These are phyloP conservation scores for Taeniopygia guttata DNA, from an alignment of 2,797 vertebrate genomes.

Conservation along the genomic window DNA sequence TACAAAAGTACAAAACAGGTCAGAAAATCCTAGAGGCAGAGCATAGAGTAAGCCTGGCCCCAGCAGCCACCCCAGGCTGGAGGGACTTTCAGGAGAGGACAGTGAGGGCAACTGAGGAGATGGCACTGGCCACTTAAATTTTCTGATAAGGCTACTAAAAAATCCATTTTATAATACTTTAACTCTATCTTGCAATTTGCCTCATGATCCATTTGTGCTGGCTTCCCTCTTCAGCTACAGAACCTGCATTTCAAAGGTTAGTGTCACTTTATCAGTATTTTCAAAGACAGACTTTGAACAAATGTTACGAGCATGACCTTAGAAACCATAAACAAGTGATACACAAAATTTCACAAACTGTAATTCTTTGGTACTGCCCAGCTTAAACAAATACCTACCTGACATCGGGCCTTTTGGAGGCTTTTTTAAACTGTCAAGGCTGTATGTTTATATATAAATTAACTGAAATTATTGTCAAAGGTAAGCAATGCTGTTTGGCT, in stretches of 20 bases:
- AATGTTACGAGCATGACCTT: constrained; percentile 31
- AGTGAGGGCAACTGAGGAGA: not conserved
- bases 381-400: not conserved
- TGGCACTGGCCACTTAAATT: not conserved
- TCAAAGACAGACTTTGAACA: constrained; percentile 69
- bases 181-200: not conserved
- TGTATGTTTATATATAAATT: constrained; percentile 17
- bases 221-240: constrained; percentile 24
- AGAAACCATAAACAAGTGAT: constrained; percentile 57
- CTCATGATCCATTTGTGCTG: not conserved
- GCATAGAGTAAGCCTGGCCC: not conserved
- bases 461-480: not conserved
- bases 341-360: constrained; percentile 39
- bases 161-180: not conserved
- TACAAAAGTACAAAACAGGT: not conserved
- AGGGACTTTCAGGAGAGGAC: not conserved
- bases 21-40: not conserved
- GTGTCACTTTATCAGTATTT: constrained; percentile 65
- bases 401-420: not conserved
- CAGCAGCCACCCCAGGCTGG: not conserved
- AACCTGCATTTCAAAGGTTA: constrained; percentile 73
- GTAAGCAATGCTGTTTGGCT: constrained; percentile 7
- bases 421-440: not conserved
- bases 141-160: not conserved
- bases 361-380: not conserved